Evolutionary conservation across 2,113 vertebrate genomes (phyloP).

Genomic region (Greenwoodochromis staneri): DNA sequence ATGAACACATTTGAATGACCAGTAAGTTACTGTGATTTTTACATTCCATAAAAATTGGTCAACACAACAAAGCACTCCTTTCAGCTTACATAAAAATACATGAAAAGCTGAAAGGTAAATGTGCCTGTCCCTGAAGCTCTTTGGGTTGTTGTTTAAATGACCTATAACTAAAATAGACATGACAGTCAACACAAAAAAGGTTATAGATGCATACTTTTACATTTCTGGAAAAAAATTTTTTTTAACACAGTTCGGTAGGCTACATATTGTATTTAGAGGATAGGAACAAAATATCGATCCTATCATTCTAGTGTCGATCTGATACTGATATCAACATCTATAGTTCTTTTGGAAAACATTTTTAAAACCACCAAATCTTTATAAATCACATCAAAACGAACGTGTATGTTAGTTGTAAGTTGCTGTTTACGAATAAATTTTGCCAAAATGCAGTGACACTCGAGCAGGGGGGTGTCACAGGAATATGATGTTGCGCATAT

Average conservation of each 20-base stretch:
- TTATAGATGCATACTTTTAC: background rate
- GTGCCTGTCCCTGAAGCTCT: background rate
- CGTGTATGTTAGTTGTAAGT: background rate
- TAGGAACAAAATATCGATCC: background rate
- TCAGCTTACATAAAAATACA: background rate
- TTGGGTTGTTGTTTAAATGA: background rate
- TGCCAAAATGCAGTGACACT: background rate
- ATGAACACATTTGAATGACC: background rate
- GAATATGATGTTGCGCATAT: background rate
- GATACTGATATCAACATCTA: background rate
- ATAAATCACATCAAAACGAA: background rate
- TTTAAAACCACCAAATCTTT: background rate
- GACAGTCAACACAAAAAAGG: background rate
- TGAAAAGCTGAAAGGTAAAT: background rate
- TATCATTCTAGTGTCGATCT: background rate
- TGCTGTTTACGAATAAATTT: background rate
- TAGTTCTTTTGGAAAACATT: background rate
- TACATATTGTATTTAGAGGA: background rate
- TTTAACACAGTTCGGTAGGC: background rate
- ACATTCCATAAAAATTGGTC: background rate
- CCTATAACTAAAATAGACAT: background rate
- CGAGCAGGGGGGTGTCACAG: rapidly evolving
- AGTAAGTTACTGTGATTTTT: background rate
- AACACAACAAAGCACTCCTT: background rate
- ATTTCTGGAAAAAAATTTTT: rapidly evolving